Base-by-base conservation (phyloP, 2,113 vertebrate genomes). In the Dicentrarchus labrax region DNA sequence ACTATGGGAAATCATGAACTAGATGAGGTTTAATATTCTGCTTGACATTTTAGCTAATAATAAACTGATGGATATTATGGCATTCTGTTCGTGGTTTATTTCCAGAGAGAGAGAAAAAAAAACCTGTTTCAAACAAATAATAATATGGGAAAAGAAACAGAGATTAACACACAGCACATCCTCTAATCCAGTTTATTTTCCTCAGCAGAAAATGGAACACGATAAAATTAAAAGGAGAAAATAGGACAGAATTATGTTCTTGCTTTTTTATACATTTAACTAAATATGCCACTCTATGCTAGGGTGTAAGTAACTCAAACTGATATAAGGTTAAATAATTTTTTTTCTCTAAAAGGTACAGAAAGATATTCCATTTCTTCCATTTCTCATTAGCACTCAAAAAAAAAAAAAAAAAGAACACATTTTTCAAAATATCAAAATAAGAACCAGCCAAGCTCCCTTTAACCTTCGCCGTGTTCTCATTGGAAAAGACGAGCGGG, bases 281-380 rank as follows among this genome's bases (percentile, higher is more conserved):
- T 97, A 93, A 94, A 92, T 95, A 97, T 95, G 96, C 95, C 97
- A 96, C 96, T 96, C 97, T 98, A 99, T 95, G 96, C 97, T 99
- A 98, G 93, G 96, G 95, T 97, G 97, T 97, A 97, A 98, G 97
- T 99, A 97, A 98, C 97, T 98, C 97, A 98, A 98, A 93, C 93
- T 87, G 88, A 97, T 98, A 98, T 96, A 97, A 96, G 97, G 97
- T 98, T 99, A 99, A 98, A 99, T 98, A 98, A 98, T 95, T 96
- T 95, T 45, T 96, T 93, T 95, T 91, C 97, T 96, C 66, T 76
- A 74, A 91, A 98, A 90, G 96, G 96, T 97, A 97, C 96, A 98
- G 96, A 92, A 93, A 92, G 96, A 97, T 96, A 97, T 95, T 96
- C 95, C 92, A 95, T 83, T 96, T 96, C 95, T 92, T 91, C 81